Base-by-base conservation (phyloP, 1,140 invertebrate species). In the Drosophila tsacasi region DNA sequence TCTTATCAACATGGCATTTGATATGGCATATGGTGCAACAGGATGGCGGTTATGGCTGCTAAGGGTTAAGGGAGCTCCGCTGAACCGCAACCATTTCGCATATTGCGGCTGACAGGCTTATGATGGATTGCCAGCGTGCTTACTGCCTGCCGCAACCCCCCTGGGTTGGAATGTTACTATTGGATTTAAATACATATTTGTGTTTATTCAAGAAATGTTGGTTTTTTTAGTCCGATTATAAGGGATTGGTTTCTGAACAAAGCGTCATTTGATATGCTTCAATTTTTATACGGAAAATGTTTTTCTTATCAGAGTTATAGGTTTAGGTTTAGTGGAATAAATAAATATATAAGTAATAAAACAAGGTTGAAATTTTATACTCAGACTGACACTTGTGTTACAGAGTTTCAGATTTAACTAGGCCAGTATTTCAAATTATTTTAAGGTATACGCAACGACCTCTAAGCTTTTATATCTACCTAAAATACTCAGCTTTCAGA, bases 91-190 rank as follows among this genome's bases (percentile, higher is more conserved):
- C 60, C 65, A 71, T 39, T 71, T 68, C 49, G 64, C 67, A 71
- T 71, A 68, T 71, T 71, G 67, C 32, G 64, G 64, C 49, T 71
- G 67, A 71, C 67, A 71, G 67, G 67, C 35, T 68, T 68, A 71
- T 71, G 67, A 71, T 71, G 67, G 67, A 71, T 71, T 71, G 67
- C 67, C 49, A 3, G 10, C 10, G 37, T 52, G 37, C 13, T 40
- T 37, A 19, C 19, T 39, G 30, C 23, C 30, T 13, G 21, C 6
- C 6, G n/a, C 30, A 25, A 5, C 50, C 30, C 21, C 12, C 10
- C 6, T n/a, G 52, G 32, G 50, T 5, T 17, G 47, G 66, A 55
- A 68, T 57, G 32, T 68, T 68, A 19, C 50, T 63, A 68, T 67
- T 69, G 40, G 25, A 58, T 73, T 73, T 59, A 50, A 73, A 58